Base-by-base conservation (phyloP, 2,113 vertebrate genomes). In the Ceyx margarethae region DNA sequence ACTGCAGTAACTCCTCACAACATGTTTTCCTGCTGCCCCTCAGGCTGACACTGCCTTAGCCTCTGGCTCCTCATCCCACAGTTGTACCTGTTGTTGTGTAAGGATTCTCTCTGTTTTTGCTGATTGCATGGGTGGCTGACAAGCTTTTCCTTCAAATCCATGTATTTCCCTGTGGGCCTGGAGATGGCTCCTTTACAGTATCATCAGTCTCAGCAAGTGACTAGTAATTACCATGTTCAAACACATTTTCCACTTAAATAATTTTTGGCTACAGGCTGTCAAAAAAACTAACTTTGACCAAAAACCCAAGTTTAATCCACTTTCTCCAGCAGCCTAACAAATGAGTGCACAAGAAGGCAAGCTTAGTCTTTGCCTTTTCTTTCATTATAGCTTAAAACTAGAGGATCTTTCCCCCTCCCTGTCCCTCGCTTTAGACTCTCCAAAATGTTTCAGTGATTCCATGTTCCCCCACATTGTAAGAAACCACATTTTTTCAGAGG, bases 91-190 rank as follows among this genome's bases (percentile, higher is more conserved):
- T 23, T 74, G 83, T 25, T 50, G 67, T 54, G 56, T 13, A 74
- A 90, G 90, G 81, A 31, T 43, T 64, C 67, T 33, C 83, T 90
- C 67, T 87, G 10, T 80, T 90, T 86, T 73, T 92, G 65, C 28
- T 54, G 61, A 66, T 14, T 74, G 60, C 37, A 92, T 58, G 43
- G 21, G 61, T 83, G 73, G 61, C 65, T 81, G 51, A 69, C 43
- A 86, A 88, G 20, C 51, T 80, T 91, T 74, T 75, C 9, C 10
- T 90, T 77, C 64, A 13, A 13, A 85, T 54, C 80, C 68, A 78
- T 62, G 5, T 62, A 69, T 69, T 89, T 80, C 43, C 56, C 31
- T 23, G 53, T 42, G 31, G 51, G 57, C 31, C 56, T 86, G 80
- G 35, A 74, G 50, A 48, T 56, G 88, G 64, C 45, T 93, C 68